phyloP scores from a whole-genome alignment of 1,140 invertebrate genomes.

The Musca vetustissima region DNA sequence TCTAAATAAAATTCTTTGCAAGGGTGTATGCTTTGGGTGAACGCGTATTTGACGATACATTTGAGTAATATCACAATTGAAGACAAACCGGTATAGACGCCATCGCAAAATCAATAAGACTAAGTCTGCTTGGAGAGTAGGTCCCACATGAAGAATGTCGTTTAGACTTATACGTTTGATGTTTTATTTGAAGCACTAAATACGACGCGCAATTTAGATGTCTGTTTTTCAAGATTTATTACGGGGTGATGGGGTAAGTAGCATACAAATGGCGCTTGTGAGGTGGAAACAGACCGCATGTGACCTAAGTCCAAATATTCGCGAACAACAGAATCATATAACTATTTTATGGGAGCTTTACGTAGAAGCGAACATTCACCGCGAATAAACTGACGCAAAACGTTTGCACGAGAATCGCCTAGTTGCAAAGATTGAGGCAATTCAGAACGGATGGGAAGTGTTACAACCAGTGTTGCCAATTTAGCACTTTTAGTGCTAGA shows the following conservation, averaged over 20 bases:
- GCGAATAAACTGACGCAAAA: neutral
- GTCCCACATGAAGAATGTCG: too few species aligned
- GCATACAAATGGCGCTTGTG: too few species aligned
- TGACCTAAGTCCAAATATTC: neutral
- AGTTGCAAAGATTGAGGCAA: neutral
- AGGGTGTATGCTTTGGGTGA: neutral
- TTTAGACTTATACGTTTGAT: neutral
- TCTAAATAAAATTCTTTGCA: constrained; percentile 4
- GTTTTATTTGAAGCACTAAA: neutral
- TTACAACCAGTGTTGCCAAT: too few species aligned
- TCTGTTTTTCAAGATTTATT: too few species aligned
- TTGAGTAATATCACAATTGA: neutral
- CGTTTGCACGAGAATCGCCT: neutral
- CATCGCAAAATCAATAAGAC: neutral
- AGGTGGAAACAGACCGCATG: too few species aligned
- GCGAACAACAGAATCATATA: neutral
- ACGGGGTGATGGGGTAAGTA: too few species aligned
- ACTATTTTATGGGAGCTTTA: neutral
- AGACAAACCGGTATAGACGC: neutral
- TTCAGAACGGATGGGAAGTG: neutral
- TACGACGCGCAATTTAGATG: too few species aligned
- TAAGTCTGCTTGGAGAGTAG: neutral
- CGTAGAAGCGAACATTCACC: neutral
- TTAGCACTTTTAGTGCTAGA: too few species aligned
- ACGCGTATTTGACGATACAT: constrained; percentile 4